Evolutionary conservation across 2,113 vertebrate genomes (phyloP).

Genomic region (Silurus glanis): DNA sequence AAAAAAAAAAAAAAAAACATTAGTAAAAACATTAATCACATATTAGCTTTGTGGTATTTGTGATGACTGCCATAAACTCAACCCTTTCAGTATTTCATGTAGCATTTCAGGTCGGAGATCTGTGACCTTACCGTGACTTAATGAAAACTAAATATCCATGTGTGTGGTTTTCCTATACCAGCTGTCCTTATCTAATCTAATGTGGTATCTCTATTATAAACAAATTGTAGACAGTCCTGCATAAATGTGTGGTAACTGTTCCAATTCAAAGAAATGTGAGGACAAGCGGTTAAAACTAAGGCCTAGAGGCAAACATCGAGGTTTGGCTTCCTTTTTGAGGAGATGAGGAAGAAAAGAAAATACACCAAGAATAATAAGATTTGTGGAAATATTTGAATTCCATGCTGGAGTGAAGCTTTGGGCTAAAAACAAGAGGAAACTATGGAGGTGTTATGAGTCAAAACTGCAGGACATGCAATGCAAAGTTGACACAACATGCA

Average conservation of each 20-base stretch:
- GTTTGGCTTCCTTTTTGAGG: not conserved
- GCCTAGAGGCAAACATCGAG: not conserved
- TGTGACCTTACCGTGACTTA: constrained; percentile 23
- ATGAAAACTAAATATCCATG: constrained; percentile 3
- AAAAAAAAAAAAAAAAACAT: not conserved
- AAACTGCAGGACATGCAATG: constrained; percentile 56
- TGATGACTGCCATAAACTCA: not conserved
- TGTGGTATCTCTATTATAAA: constrained; percentile 12
- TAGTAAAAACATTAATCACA: not conserved
- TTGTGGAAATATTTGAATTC: constrained; percentile 18
- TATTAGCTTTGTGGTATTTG: not conserved
- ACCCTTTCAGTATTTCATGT: not conserved
- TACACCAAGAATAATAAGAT: not conserved
- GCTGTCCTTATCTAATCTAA: constrained; percentile 33
- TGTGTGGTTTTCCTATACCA: constrained; percentile 18
- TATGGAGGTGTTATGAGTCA: constrained; percentile 64
- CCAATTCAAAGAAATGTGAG: not conserved
- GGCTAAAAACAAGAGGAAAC: constrained; percentile 12
- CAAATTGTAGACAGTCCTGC: not conserved
- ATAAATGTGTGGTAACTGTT: not conserved
- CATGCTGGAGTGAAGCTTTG: not conserved
- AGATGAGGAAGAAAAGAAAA: not conserved
- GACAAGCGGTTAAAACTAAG: not conserved
- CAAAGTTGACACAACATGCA: constrained; percentile 74
- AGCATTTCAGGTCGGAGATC: not conserved